These are phyloP conservation scores for Timandra comae DNA, from an alignment of 2,888 invertebrate species.

Conservation along the genomic window DNA sequence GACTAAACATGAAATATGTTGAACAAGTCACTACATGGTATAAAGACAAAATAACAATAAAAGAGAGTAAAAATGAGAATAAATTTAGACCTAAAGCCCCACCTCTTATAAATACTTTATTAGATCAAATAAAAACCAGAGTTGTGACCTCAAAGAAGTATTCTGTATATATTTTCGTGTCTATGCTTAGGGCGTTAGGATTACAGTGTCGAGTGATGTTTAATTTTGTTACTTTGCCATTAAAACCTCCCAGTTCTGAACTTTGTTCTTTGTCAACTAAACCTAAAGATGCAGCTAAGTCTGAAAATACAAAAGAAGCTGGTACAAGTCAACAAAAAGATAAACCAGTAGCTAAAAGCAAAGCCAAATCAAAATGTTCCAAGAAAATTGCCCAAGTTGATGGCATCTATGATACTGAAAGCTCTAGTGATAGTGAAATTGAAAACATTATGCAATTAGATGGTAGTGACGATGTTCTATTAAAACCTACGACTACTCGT, in stretches of 20 bases:
- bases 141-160: constrained; percentile 81
- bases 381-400: constrained; percentile 73
- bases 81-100: constrained; percentile 65
- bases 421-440: constrained; percentile 26
- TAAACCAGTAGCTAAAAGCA: constrained; percentile 6
- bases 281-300: constrained; percentile 30
- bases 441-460: constrained; percentile 51
- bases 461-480: constrained; percentile 46
- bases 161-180: constrained; percentile 85
- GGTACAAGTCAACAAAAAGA: constrained; percentile 6
- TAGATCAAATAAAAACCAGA: constrained; percentile 78
- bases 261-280: constrained; percentile 78
- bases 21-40: constrained; percentile 89
- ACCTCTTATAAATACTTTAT: constrained; percentile 63
- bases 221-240: constrained; percentile 85
- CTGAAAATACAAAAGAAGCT: constrained; percentile 9
- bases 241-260: constrained; percentile 81
- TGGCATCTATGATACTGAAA: constrained; percentile 62
- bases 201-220: constrained; percentile 87
- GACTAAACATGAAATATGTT: constrained; percentile 84
- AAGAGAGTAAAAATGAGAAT: constrained; percentile 74
- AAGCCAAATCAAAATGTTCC: constrained; percentile 26
- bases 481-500: constrained; percentile 36
- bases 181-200: constrained; percentile 86
- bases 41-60: constrained; percentile 76